These are phyloP conservation scores for Leptestheria dahalacensis DNA, from an alignment of 1,140 invertebrate species.

Conservation along the genomic window DNA sequence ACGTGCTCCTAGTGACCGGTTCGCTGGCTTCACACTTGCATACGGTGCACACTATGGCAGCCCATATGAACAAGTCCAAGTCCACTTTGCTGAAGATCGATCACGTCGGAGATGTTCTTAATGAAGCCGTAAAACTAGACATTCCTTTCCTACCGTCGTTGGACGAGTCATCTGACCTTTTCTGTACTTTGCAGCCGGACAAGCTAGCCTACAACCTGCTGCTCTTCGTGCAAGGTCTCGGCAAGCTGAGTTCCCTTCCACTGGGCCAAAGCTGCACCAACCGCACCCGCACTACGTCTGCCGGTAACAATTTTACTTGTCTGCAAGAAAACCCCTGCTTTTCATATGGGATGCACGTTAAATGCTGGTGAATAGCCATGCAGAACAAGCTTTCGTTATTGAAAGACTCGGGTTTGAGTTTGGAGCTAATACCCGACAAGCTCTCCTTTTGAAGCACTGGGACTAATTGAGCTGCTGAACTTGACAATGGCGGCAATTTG, in stretches of 20 bases:
- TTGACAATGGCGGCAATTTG: no score
- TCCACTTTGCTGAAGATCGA: constrained; percentile 70
- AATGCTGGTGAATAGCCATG: neutral
- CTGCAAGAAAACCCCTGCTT: no score
- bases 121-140: constrained; percentile 47
- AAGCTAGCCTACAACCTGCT: constrained; percentile 64
- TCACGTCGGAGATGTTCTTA: constrained; percentile 57
- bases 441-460: no score
- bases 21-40: constrained; percentile 58
- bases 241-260: constrained; percentile 52
- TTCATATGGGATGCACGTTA: no score
- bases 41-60: constrained; percentile 47
- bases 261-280: constrained; percentile 48
- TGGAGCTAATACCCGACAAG: neutral
- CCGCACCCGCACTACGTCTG: constrained; percentile 12
- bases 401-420: neutral
- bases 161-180: neutral
- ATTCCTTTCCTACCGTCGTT: neutral
- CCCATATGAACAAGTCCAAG: constrained; percentile 60
- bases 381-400: neutral
- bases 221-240: constrained; percentile 65
- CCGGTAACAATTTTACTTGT: no score
- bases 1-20: constrained; percentile 66
- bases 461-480: no score
- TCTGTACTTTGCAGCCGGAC: constrained; percentile 41